Evolutionary conservation across 2,113 vertebrate genomes (phyloP), one percentile per base, ranked within the genome.

Genomic region (Phyllopteryx taeniolatus): DNA sequence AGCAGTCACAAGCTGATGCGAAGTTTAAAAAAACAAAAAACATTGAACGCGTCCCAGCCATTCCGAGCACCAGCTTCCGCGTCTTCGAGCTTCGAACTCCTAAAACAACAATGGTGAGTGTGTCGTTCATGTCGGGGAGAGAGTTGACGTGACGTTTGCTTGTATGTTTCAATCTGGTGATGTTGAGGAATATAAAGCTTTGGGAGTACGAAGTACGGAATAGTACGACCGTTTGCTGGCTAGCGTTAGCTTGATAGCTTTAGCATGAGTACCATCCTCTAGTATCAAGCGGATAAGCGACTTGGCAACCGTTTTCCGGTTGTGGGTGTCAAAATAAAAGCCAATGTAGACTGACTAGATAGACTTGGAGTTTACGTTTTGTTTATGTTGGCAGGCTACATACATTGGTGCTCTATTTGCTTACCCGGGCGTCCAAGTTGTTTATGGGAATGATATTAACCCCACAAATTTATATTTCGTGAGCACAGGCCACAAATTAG

Each of bases 61-160:
- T 76, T 81, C 83, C 79, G 59, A 80, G 31, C 44, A n/a, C n/a
- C 44, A 47, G 43, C 22, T 47, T 7, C 82, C 72, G 79, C 79
- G 71, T 84, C 88, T 72, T 77, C 75, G 22, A 82, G 82, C 82
- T 77, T 82, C 71, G 71, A 53, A 43, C 67, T 73, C 60, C 56
- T 44, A 85, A 86, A 72, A 63, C 77, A 82, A 83, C 79, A 73
- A 94, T 94, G 93, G 93, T 94, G 44, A 91, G 92, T 90, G 51
- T 14, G 14, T 77, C 5, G 0, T 3, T 8, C 62, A 5, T 2
- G 4, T 10, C 4, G 2, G 8, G 4, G 1, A 15, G 8, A 4
- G 0, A 60, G 9, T 3, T 13, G 35, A 2, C 8, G 9, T 0
- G 4, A 1, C n/a, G n/a, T 19, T 13, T 1, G 1, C 5, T 5